Evolutionary conservation across 1,140 invertebrate species (phyloP).

Genomic region (Trinorchestia longiramus): DNA sequence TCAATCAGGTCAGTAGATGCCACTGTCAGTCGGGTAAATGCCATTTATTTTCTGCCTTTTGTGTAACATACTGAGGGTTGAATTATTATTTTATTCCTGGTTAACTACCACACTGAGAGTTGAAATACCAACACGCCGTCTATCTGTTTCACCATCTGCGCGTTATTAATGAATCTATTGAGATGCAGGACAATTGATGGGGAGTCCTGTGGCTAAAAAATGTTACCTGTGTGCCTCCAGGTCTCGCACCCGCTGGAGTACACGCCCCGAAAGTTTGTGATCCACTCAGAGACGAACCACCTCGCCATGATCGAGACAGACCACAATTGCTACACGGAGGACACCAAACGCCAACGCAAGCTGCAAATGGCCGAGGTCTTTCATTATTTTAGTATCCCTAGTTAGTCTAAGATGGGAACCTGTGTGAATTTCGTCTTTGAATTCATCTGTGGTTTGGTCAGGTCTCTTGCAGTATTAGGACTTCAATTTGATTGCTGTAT

Average conservation of each 20-base stretch:
- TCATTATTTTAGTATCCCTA: neutral
- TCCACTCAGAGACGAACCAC: conserved; percentile 93
- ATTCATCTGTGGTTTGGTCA: no score
- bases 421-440: no score
- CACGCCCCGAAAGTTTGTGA: conserved; percentile 94
- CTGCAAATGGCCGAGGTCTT: conserved; percentile 79
- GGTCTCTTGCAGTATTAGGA: no score
- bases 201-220: neutral
- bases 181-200: neutral
- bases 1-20: conserved; percentile 82
- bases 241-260: conserved; percentile 91
- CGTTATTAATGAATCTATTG: neutral
- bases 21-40: no score
- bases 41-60: no score
- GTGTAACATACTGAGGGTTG: neutral
- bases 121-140: no score
- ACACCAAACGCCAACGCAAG: conserved; percentile 92
- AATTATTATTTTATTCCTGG: neutral
- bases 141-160: neutral
- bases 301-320: conserved; percentile 96
- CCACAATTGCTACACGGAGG: conserved; percentile 98
- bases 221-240: conserved; percentile 67
- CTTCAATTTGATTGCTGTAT: no score
- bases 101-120: no score
- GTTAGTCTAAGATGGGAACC: neutral